phyloP scores from a whole-genome alignment of 2,113 vertebrate genomes.

The Phrynocephalus versicolor region DNA sequence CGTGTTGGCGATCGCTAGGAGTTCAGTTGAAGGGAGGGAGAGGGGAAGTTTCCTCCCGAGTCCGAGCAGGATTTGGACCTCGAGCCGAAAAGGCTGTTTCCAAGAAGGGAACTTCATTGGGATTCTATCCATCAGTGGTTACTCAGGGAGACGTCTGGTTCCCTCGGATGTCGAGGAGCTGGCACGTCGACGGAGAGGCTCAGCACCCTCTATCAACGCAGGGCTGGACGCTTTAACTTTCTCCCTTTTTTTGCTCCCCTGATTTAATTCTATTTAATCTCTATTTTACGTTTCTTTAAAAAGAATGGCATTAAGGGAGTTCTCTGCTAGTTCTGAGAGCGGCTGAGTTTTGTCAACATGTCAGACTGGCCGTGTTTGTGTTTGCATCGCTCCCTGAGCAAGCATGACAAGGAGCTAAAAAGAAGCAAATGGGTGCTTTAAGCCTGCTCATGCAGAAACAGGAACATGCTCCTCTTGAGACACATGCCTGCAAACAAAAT shows the following conservation, averaged over 20 bases:
- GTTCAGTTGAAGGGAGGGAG: too few species aligned
- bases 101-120: background rate
- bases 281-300: slow-evolving; percentile 30
- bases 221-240: slow-evolving; percentile 6
- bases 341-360: background rate
- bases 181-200: background rate
- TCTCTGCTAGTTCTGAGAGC: background rate
- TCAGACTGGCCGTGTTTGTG: background rate
- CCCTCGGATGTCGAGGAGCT: background rate
- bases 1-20: too few species aligned
- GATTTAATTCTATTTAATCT: slow-evolving; percentile 21
- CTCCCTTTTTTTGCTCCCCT: background rate
- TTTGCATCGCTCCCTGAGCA: background rate
- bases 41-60: too few species aligned
- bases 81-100: too few species aligned
- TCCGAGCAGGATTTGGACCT: too few species aligned
- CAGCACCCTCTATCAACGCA: background rate
- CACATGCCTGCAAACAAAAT: background rate
- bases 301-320: background rate
- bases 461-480: background rate
- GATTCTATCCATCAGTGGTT: too few species aligned
- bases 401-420: background rate
- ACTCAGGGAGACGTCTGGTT: background rate
- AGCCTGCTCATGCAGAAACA: background rate
- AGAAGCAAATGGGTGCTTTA: background rate